Conservation (phyloP, 2,113 vertebrate genomes). For the Acrocephalus kingi region DNA sequence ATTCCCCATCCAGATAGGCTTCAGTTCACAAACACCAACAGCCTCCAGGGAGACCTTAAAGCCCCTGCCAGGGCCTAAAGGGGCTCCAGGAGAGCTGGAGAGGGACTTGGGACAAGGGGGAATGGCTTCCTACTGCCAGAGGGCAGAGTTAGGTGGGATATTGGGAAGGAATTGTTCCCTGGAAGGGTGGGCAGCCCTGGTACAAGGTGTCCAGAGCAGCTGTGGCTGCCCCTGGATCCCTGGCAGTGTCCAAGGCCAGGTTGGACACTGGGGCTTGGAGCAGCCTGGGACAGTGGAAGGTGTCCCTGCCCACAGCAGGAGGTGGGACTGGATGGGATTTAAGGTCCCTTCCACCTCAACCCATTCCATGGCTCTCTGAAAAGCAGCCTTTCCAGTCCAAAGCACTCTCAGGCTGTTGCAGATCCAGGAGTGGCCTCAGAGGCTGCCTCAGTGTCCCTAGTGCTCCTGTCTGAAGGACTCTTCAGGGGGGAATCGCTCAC, state of each 20-base stretch:
- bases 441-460: background rate
- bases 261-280: fast-evolving
- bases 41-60: background rate
- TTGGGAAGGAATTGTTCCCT: background rate
- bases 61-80: background rate
- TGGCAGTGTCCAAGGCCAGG: background rate
- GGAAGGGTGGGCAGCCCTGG: fast-evolving
- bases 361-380: background rate
- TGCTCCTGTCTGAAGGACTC: background rate
- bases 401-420: background rate
- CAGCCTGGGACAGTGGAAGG: fast-evolving
- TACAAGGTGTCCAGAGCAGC: background rate
- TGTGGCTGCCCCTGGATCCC: background rate
- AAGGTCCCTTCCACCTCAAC: background rate
- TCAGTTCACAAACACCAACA: background rate
- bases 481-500: background rate
- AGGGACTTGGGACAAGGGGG: background rate
- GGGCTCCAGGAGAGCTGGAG: background rate
- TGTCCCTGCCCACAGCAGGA: background rate
- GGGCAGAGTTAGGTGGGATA: fast-evolving
- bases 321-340: fast-evolving
- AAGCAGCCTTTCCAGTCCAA: background rate
- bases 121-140: background rate
- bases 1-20: constrained; percentile 16
- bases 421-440: background rate